Evolutionary conservation across 2,113 vertebrate genomes (phyloP).

Genomic region (Solenodon paradoxus): DNA sequence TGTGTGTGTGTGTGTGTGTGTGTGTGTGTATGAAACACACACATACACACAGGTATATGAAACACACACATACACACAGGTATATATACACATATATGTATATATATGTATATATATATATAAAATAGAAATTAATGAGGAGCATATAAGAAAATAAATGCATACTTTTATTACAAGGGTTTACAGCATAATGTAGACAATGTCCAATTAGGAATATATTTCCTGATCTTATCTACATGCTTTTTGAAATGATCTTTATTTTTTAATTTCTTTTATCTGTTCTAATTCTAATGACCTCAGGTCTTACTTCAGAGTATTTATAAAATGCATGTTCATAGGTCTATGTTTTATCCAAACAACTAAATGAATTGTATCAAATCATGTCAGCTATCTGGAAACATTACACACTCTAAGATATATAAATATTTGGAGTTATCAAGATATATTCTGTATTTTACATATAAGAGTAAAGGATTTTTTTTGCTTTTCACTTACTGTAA

Average conservation of each 20-base stretch:
- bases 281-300: background rate
- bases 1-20: too few species aligned
- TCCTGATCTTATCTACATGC: background rate
- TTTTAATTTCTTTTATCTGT: background rate
- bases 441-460: background rate
- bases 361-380: background rate
- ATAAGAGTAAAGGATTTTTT: background rate
- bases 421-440: background rate
- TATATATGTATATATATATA: too few species aligned
- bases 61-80: too few species aligned
- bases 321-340: background rate
- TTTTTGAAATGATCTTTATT: background rate
- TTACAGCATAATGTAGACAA: background rate
- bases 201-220: background rate
- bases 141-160: background rate
- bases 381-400: background rate
- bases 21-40: too few species aligned
- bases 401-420: background rate
- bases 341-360: background rate
- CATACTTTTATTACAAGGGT: background rate
- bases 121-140: background rate
- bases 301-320: background rate
- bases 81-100: too few species aligned
- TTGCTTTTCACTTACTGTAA: background rate
- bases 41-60: too few species aligned